Conservation (phyloP, 2,797 vertebrate species). For the Anolis apletophallus region DNA sequence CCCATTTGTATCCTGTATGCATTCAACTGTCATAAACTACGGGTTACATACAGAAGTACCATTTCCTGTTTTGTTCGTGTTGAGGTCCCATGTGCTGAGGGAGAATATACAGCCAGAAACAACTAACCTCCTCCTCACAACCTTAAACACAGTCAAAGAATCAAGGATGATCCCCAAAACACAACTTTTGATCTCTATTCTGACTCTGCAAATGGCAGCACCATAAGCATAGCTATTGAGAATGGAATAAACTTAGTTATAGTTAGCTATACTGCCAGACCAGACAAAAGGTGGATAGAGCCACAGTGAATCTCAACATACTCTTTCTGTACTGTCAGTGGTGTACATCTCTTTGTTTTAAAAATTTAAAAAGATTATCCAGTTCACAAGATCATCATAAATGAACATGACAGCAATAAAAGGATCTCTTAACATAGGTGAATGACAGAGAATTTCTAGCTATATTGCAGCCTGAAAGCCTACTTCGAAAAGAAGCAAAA, state of each 20-base stretch:
- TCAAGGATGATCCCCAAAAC: no score
- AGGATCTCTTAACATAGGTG: not conserved
- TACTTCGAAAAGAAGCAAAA: slow-evolving; percentile 24
- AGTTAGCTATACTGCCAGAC: not conserved
- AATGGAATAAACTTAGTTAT: slow-evolving; percentile 7
- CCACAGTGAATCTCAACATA: not conserved
- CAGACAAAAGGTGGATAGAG: slow-evolving; percentile 10
- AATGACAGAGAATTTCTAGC: not conserved
- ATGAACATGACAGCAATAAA: not conserved
- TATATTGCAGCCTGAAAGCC: not conserved
- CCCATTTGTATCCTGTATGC: no score
- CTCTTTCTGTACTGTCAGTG: slow-evolving; percentile 5
- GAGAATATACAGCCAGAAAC: no score
- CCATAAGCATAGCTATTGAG: not conserved
- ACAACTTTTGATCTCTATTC: no score
- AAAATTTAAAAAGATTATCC: not conserved
- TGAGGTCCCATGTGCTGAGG: no score
- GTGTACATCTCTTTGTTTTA: not conserved
- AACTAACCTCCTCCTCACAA: no score
- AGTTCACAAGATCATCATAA: not conserved
- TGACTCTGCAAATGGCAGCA: slow-evolving; percentile 32
- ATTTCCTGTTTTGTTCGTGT: no score
- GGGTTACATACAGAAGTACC: no score
- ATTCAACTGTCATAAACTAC: no score
- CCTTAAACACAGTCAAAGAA: no score